Percentiles rank a stretch among this genome's conserved stretches.
phyloP scores from a whole-genome alignment of 2,888 invertebrate species.

The Diploptera punctata region DNA sequence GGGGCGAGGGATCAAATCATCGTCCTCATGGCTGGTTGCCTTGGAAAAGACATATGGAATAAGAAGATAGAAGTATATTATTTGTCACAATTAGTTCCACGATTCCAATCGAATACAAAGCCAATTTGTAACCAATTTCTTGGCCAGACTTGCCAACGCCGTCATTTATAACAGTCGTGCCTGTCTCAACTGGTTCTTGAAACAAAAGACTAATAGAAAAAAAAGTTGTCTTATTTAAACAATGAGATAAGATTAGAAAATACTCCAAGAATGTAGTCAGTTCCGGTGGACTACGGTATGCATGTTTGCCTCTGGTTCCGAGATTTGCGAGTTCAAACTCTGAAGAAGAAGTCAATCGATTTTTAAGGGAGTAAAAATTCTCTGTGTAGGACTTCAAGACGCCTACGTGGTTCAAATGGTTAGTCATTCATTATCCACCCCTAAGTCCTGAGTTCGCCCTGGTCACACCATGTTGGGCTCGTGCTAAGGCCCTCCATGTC shows the following conservation, averaged over 20 bases:
- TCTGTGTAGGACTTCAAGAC: no score
- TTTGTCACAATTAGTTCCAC: conserved; percentile 39
- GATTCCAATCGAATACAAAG: conserved; percentile 35
- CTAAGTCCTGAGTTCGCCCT: no score
- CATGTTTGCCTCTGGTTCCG: no score
- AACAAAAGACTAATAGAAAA: background rate
- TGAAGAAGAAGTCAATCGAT: no score
- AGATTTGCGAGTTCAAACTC: no score
- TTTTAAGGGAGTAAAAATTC: no score
- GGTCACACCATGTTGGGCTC: no score
- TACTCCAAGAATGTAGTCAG: no score
- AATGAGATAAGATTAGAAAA: conserved; percentile 3
- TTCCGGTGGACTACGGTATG: no score
- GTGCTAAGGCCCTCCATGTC: no score
- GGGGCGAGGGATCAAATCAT: background rate
- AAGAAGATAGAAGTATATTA: conserved; percentile 22
- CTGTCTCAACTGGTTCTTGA: background rate
- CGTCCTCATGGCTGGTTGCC: background rate
- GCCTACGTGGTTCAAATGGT: no score
- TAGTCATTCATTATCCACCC: no score
- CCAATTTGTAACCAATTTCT: conserved; percentile 36
- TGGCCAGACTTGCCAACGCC: conserved; percentile 4
- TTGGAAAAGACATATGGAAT: conserved; percentile 4
- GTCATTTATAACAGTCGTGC: conserved; percentile 22
- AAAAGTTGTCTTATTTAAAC: background rate